These are phyloP conservation scores for Chrysomallon squamiferum DNA, from an alignment of 1,140 invertebrate genomes.

Conservation along the genomic window DNA sequence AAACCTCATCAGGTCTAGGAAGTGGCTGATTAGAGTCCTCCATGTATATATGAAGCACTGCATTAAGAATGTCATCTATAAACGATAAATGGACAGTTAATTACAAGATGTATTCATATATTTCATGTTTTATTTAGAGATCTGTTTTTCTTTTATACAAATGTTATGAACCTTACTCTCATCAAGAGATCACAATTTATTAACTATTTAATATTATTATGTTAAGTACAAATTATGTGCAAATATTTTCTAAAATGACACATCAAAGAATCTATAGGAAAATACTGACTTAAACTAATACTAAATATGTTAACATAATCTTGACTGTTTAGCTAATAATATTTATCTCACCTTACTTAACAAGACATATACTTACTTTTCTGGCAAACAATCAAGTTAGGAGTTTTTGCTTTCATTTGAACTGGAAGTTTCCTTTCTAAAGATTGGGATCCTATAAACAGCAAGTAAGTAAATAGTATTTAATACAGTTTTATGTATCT, in stretches of 20 bases:
- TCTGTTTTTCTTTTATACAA: neutral
- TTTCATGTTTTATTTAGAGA: neutral
- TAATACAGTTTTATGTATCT: neutral
- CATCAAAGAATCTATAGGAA: too few species aligned
- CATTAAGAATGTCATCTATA: constrained; percentile 46
- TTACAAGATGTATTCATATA: too few species aligned
- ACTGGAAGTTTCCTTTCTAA: constrained; percentile 32
- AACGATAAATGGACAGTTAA: too few species aligned
- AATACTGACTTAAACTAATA: too few species aligned
- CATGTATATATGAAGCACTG: constrained; percentile 47
- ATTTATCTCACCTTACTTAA: too few species aligned
- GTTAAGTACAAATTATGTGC: too few species aligned
- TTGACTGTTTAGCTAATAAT: too few species aligned
- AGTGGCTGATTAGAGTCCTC: constrained; percentile 32
- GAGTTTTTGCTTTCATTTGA: constrained; percentile 32
- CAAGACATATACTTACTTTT: constrained; percentile 40
- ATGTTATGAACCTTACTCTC: neutral
- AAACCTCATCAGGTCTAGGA: constrained; percentile 52
- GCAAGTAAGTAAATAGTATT: neutral
- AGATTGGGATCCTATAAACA: constrained; percentile 23
- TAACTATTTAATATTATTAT: too few species aligned
- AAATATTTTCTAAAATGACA: too few species aligned
- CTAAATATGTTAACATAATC: too few species aligned
- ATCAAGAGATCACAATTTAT: neutral
- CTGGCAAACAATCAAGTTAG: constrained; percentile 52